Percentiles rank a stretch among this genome's conserved stretches.
Conservation (phyloP, 2,113 vertebrate species). For the Aepyceros melampus region DNA sequence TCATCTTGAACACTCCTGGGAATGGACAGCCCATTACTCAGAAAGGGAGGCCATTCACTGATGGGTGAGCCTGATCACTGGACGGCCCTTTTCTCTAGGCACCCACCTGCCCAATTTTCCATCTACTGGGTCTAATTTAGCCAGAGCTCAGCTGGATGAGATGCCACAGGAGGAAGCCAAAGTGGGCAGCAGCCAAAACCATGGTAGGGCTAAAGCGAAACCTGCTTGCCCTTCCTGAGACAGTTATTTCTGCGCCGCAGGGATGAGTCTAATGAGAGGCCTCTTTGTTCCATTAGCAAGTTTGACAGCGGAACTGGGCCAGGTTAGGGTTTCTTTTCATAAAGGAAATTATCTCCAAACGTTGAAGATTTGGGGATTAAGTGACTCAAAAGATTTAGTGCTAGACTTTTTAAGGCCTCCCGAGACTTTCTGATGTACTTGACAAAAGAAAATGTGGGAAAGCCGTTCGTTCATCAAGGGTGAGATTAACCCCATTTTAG, state of each 20-base stretch:
- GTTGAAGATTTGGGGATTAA: conserved; percentile 51
- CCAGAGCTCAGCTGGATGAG: background rate
- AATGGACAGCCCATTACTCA: background rate
- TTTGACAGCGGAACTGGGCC: background rate
- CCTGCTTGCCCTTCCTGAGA: background rate
- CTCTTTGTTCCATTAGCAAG: conserved; percentile 58
- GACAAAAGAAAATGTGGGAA: conserved; percentile 4
- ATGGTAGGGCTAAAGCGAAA: background rate
- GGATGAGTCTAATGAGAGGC: conserved; percentile 22
- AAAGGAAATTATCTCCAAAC: conserved; percentile 62
- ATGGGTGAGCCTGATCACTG: background rate
- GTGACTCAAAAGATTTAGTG: conserved; percentile 63
- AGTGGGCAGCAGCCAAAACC: background rate
- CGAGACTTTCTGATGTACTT: conserved; percentile 20
- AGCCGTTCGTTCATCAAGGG: background rate
- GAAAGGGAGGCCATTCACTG: background rate
- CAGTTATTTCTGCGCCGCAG: background rate
- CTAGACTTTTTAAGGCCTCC: conserved; percentile 42
- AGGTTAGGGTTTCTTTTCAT: conserved; percentile 50
- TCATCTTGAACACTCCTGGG: background rate
- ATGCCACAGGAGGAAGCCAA: background rate
- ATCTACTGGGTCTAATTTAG: background rate
- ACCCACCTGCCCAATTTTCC: background rate
- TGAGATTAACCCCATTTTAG: background rate
- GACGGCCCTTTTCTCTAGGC: background rate